Conservation (phyloP, 2,797 vertebrate genomes). For the Crypturellus tataupa region DNA sequence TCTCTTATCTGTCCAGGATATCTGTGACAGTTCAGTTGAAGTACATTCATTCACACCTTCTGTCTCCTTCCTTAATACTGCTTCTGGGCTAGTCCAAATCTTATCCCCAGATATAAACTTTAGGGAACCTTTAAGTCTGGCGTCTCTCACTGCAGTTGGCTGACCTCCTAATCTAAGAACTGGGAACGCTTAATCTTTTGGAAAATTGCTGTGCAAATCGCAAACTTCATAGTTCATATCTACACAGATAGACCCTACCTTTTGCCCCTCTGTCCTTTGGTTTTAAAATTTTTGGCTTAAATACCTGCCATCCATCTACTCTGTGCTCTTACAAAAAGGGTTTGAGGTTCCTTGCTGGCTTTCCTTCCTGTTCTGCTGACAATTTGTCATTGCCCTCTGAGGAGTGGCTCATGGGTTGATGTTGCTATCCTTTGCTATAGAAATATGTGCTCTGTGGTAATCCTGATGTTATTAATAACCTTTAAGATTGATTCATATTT, state of each 20-base stretch:
- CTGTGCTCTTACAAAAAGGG: background rate
- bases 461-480: background rate
- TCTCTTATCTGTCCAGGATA: background rate
- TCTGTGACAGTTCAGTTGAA: background rate
- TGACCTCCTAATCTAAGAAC: background rate
- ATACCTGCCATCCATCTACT: fast-evolving
- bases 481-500: background rate
- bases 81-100: background rate
- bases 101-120: background rate
- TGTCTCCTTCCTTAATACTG: background rate
- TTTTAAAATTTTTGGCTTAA: background rate
- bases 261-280: background rate
- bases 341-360: background rate
- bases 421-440: background rate
- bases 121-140: background rate
- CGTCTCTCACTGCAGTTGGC: background rate
- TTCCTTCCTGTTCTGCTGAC: background rate
- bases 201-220: background rate
- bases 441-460: background rate
- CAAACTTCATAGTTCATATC: background rate
- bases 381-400: background rate
- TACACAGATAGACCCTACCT: background rate
- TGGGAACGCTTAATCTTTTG: background rate
- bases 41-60: background rate
- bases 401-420: background rate